Percentiles rank a stretch among this genome's conserved stretches.
Conservation (phyloP, 2,888 invertebrate genomes). For the Pandemis corylana region DNA sequence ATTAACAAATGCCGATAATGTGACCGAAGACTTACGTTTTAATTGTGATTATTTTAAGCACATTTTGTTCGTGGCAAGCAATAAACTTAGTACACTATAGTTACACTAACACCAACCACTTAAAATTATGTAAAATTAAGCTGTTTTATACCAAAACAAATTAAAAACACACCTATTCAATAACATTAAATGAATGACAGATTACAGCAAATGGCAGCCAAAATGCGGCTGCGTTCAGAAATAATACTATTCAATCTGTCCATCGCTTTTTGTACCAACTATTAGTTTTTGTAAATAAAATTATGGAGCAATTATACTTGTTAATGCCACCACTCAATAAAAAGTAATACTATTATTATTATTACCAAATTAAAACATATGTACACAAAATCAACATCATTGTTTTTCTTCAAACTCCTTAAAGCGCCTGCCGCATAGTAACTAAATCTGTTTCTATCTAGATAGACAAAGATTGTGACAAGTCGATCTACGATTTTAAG, state of each 20-base stretch:
- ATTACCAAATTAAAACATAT: too few species aligned
- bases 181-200: conserved; percentile 83
- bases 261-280: not conserved
- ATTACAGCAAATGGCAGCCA: conserved; percentile 69
- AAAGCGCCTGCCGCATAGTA: too few species aligned
- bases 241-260: not conserved
- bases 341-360: too few species aligned
- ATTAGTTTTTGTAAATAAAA: not conserved
- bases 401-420: too few species aligned
- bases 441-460: too few species aligned
- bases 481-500: too few species aligned
- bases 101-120: conserved; percentile 51
- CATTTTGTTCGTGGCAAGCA: conserved; percentile 54
- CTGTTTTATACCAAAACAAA: conserved; percentile 49
- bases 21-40: conserved; percentile 63
- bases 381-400: too few species aligned
- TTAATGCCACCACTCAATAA: too few species aligned
- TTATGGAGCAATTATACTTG: too few species aligned
- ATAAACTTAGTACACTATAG: conserved; percentile 49
- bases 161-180: conserved; percentile 62
- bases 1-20: conserved; percentile 40
- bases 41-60: conserved; percentile 55
- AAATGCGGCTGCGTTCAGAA: conserved; percentile 46
- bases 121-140: conserved; percentile 50
- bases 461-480: too few species aligned